Percentiles rank a stretch among this genome's conserved stretches.
Conservation (phyloP, 2,888 invertebrate genomes). For the Drosophila pseudotalamancana region DNA sequence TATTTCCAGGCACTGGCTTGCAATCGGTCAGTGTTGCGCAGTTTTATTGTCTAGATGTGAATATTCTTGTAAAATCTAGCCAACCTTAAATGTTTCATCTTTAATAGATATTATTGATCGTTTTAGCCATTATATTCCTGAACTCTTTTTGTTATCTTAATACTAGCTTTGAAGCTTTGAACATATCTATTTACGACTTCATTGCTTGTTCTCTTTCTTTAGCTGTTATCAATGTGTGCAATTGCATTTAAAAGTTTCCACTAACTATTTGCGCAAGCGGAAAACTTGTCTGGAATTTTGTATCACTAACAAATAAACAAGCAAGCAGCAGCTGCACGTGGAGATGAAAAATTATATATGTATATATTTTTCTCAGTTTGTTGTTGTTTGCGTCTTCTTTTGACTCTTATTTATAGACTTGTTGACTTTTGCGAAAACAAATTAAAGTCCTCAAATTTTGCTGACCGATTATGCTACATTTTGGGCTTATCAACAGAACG, state of each 20-base stretch:
- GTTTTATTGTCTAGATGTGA: neutral
- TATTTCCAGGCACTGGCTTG: neutral
- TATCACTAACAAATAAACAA: constrained; percentile 4
- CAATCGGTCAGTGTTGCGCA: constrained; percentile 5
- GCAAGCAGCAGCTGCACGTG: constrained; percentile 8
- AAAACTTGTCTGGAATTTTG: constrained; percentile 3
- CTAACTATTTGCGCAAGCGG: neutral
- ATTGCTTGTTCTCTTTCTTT: neutral
- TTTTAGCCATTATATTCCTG: no score
- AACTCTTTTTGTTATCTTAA: no score
- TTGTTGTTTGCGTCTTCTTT: neutral
- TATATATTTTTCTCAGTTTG: neutral
- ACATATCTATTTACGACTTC: no score
- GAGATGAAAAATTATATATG: neutral
- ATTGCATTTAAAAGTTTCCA: constrained; percentile 9
- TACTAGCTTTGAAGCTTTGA: no score
- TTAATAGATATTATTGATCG: no score
- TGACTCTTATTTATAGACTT: constrained; percentile 50
- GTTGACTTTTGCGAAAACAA: constrained; percentile 46
- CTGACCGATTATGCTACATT: constrained; percentile 35
- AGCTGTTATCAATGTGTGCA: constrained; percentile 4
- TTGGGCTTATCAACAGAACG: constrained; percentile 20
- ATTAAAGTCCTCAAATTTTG: constrained; percentile 1
- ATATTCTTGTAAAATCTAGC: no score
- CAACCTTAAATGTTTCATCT: no score